Conservation (phyloP, 2,888 invertebrate genomes). For the Diabrotica balteata region DNA sequence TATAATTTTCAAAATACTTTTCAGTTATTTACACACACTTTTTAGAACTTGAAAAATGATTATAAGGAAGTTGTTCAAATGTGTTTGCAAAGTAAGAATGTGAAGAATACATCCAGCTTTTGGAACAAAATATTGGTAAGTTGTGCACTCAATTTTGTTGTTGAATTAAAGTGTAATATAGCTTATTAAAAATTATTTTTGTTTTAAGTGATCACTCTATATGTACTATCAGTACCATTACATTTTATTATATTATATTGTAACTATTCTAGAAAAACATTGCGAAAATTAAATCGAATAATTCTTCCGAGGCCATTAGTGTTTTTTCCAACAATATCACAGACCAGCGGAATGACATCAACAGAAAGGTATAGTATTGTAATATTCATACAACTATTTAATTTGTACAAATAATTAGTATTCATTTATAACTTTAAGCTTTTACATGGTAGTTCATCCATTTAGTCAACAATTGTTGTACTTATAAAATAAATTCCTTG, state of each 20-base stretch:
- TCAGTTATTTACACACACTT: not conserved
- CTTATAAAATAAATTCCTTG: no score
- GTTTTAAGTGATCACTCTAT: not conserved
- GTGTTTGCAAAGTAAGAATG: constrained; percentile 9
- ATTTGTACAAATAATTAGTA: no score
- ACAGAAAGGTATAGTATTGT: no score
- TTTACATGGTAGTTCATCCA: no score
- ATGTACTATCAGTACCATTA: constrained; percentile 1
- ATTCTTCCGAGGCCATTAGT: not conserved
- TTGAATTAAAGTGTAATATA: no score
- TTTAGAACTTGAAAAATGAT: constrained; percentile 11
- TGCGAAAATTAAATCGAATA: constrained; percentile 6
- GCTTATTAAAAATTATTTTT: not conserved
- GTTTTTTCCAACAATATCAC: not conserved
- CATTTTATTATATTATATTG: not conserved
- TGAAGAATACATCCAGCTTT: constrained; percentile 3
- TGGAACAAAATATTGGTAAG: constrained; percentile 25
- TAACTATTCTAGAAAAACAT: constrained; percentile 4
- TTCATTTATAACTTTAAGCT: no score
- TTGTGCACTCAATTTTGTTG: no score
- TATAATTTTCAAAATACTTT: not conserved
- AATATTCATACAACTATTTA: no score
- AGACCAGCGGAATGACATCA: no score
- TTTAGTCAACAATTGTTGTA: no score
- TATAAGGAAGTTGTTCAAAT: constrained; percentile 12